Conservation (phyloP, 2,113 vertebrate genomes). For the Sorex araneus region DNA sequence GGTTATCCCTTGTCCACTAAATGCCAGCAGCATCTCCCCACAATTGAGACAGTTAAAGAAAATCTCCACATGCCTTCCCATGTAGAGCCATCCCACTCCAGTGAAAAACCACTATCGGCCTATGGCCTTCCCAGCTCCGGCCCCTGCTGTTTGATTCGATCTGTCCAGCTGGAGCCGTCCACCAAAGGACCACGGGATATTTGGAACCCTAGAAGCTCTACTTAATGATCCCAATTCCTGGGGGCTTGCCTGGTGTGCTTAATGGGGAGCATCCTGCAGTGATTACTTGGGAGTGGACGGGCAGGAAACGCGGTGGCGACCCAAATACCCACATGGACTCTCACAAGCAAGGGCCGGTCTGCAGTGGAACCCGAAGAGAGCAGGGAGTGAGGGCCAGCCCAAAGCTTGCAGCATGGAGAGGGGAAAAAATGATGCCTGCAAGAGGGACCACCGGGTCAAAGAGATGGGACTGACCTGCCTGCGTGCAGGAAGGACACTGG, state of each 20-base stretch:
- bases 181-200: background rate
- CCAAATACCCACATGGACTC: background rate
- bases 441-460: background rate
- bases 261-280: background rate
- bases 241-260: slow-evolving; percentile 29
- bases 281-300: slow-evolving; percentile 15
- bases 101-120: background rate
- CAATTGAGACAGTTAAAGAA: background rate
- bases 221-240: slow-evolving; percentile 16
- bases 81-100: no score
- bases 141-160: background rate
- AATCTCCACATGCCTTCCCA: background rate
- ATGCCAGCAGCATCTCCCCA: no score
- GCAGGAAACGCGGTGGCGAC: background rate
- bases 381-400: no score
- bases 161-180: background rate
- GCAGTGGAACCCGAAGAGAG: background rate
- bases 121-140: background rate
- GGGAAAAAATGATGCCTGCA: background rate
- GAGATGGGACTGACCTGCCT: background rate
- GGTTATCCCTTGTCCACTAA: background rate
- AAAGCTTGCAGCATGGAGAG: background rate
- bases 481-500: background rate
- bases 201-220: background rate
- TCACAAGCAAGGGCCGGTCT: background rate